Evolutionary conservation across 2,797 vertebrate genomes (phyloP).

Genomic region (Lepidocolaptes lacrymiger): DNA sequence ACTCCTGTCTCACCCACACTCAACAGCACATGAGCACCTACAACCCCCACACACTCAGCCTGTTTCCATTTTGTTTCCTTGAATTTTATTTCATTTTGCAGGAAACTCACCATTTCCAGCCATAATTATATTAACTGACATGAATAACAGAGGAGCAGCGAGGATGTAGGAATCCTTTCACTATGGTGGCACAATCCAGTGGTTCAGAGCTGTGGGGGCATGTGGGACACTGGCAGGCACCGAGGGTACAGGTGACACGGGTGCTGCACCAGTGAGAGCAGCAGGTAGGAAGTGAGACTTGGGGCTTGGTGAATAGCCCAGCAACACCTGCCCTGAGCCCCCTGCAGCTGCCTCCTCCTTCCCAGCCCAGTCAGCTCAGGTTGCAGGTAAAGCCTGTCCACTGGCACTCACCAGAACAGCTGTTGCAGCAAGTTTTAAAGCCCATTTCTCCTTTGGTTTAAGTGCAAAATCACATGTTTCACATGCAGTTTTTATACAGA

Average conservation of each 20-base stretch:
- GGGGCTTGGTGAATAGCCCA: not conserved
- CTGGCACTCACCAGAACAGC: not conserved
- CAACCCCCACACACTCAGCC: accelerated
- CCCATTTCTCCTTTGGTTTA: constrained; percentile 38
- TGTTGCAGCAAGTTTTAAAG: not conserved
- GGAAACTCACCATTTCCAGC: constrained; percentile 29
- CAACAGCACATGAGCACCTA: not conserved
- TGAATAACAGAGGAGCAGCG: not conserved
- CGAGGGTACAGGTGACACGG: not conserved
- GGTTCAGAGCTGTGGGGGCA: not conserved
- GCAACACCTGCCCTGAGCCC: not conserved
- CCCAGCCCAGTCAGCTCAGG: not conserved
- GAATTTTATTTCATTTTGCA: constrained; percentile 53
- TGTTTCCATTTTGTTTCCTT: not conserved
- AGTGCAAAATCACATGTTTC: not conserved
- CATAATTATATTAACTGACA: not conserved
- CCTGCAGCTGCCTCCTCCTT: not conserved
- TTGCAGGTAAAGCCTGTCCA: not conserved
- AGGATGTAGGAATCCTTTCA: not conserved
- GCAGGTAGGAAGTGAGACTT: constrained; percentile 4
- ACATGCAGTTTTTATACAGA: not conserved
- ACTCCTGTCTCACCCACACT: not conserved
- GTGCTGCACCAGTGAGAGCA: constrained; percentile 10
- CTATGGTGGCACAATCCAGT: not conserved
- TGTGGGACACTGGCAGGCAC: not conserved